Evolutionary conservation across 2,113 vertebrate species (phyloP), one percentile per base, ranked within the genome.

Genomic region (Phoxinus phoxinus): DNA sequence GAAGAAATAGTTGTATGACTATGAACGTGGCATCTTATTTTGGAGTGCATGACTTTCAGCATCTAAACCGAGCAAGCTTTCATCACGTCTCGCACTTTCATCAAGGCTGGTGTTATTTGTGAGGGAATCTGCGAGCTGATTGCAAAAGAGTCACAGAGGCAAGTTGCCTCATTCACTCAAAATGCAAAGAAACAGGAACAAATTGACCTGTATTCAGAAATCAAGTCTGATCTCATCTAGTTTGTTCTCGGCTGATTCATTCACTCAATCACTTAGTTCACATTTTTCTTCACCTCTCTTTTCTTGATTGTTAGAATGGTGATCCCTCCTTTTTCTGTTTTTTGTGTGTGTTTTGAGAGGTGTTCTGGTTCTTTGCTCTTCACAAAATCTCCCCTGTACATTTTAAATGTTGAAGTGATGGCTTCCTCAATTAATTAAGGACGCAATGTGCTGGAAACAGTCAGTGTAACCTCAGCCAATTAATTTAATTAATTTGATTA

Each of bases 191-290:
- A 81, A 86, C 53, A 15, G 61, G 59, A 84, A 44, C 77, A 85
- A 72, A 86, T 82, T 82, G 59, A 85, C 71, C 74, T 84, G 58
- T 30, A 86, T 86, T 88, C 83, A 84, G 58, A 83, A 86, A 86
- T 88, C 87, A 86, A 67, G 74, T 58, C 75, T 35, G 87, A 86
- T 88, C 84, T 74, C 75, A 56, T 84, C 59, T 59, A 35, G 35
- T 81, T 84, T 86, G 78, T 73, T 86, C 65, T 72, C 10, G 56
- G 11, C 53, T 76, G 69, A 32, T 48, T 84, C 59, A 63, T 84
- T 72, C 67, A 19, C 19, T 88, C 84, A 83, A 46, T 80, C 17
- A 56, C 46, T 67, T 80, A 79, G 35, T 84, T 53, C 67, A 41
- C 59, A 12, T 25, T 37, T 59, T 48, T 58, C 21, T 46, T 51